phyloP scores from a whole-genome alignment of 1,140 invertebrate genomes.

The Brachionus angularis region DNA sequence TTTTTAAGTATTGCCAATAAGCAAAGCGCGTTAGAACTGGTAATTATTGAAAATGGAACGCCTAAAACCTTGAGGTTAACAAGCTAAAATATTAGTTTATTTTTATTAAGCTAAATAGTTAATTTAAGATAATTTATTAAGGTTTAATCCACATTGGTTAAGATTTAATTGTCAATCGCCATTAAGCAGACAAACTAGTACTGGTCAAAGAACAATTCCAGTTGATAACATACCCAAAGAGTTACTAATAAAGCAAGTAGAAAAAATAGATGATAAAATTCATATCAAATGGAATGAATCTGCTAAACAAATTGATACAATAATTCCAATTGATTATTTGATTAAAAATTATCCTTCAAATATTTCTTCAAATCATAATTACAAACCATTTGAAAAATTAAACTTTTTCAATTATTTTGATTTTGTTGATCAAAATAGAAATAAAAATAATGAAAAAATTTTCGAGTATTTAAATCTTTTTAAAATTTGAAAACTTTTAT shows the following conservation, averaged over 20 bases:
- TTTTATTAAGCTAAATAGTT: too few species aligned
- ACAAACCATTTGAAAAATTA: not conserved
- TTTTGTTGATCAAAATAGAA: not conserved
- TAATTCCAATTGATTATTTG: slow-evolving; percentile 3
- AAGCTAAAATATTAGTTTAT: too few species aligned
- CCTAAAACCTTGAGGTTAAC: too few species aligned
- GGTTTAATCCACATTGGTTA: slow-evolving; percentile 41
- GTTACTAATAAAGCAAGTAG: slow-evolving; percentile 22
- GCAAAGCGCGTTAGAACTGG: too few species aligned
- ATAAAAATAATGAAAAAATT: slow-evolving; percentile 19
- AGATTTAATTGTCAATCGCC: slow-evolving; percentile 36
- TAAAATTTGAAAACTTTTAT: not conserved
- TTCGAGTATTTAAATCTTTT: not conserved
- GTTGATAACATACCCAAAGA: slow-evolving; percentile 1
- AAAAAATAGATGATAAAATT: not conserved
- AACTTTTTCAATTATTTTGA: slow-evolving; percentile 14
- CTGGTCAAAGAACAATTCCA: slow-evolving; percentile 38
- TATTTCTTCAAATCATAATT: not conserved
- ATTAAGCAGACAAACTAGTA: slow-evolving; percentile 16
- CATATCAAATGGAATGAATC: slow-evolving; percentile 22
- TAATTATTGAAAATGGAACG: too few species aligned
- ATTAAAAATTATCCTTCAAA: not conserved
- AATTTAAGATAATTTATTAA: too few species aligned
- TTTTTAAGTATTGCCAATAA: too few species aligned
- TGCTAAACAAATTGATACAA: not conserved